Conservation (phyloP, 1,140 invertebrate genomes). For the Scaptodrosophila lebanonensis region DNA sequence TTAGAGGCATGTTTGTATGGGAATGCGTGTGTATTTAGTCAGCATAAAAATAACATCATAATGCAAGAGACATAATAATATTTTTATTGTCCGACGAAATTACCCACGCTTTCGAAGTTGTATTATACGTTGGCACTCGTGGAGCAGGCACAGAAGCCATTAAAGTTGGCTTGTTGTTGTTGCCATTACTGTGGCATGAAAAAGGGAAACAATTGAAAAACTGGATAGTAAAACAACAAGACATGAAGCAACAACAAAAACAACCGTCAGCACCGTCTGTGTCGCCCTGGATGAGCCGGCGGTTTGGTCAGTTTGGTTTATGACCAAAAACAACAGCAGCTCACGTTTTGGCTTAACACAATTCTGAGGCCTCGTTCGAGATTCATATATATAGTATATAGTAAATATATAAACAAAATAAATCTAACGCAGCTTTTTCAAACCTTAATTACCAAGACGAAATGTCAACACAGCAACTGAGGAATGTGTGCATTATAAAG, state of each 20-base stretch:
- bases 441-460: constrained; percentile 2
- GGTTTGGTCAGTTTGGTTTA: constrained; percentile 35
- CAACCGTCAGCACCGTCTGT: constrained; percentile 31
- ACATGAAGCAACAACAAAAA: constrained; percentile 5
- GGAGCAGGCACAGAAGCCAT: constrained; percentile 45
- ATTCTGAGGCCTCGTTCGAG: constrained; percentile 26
- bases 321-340: constrained; percentile 38
- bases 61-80: constrained; percentile 52
- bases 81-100: constrained; percentile 45
- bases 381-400: constrained; percentile 1
- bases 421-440: no score
- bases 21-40: constrained; percentile 14
- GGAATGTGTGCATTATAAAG: constrained; percentile 17
- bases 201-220: constrained; percentile 31
- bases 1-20: not conserved
- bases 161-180: constrained; percentile 41
- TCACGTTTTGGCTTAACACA: constrained; percentile 50
- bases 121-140: constrained; percentile 10
- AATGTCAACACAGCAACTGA: constrained; percentile 5
- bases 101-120: constrained; percentile 52
- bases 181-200: no score
- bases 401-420: constrained; percentile 24
- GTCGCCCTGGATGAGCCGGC: constrained; percentile 20
- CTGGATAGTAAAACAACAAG: no score
- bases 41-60: constrained; percentile 24